Evolutionary conservation across 1,140 invertebrate species (phyloP).

Genomic region (Lithobius niger): DNA sequence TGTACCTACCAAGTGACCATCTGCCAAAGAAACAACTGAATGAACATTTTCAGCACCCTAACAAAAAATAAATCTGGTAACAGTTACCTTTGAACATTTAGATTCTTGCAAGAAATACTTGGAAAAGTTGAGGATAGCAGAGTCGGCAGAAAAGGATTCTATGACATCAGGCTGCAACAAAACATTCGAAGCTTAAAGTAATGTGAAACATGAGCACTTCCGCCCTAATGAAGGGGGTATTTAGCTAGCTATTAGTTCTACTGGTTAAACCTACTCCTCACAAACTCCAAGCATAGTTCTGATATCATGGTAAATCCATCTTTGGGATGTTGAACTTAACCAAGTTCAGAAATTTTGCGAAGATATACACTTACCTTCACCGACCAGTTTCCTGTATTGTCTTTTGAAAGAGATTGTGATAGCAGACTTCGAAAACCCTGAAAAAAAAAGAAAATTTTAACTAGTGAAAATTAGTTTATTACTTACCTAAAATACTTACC

Average conservation of each 20-base stretch:
- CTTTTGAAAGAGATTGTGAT: slow-evolving; percentile 65
- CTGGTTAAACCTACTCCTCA: too few species aligned
- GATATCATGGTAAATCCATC: too few species aligned
- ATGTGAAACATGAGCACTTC: background rate
- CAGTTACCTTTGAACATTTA: background rate
- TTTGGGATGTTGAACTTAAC: too few species aligned
- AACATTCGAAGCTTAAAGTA: background rate
- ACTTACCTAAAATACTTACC: too few species aligned
- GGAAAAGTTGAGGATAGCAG: slow-evolving; percentile 38
- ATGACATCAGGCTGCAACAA: slow-evolving; percentile 35
- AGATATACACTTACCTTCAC: slow-evolving; percentile 27
- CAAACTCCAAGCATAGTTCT: too few species aligned
- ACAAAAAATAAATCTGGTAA: too few species aligned
- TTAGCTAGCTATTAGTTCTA: background rate
- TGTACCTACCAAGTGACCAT: too few species aligned
- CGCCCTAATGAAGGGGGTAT: background rate
- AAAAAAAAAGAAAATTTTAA: too few species aligned
- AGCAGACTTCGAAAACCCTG: slow-evolving; percentile 63
- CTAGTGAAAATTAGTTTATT: too few species aligned
- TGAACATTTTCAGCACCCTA: too few species aligned
- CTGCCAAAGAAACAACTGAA: too few species aligned
- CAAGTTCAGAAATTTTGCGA: background rate
- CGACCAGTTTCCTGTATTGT: slow-evolving; percentile 55
- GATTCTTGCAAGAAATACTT: slow-evolving; percentile 41
- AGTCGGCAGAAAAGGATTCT: slow-evolving; percentile 39